These are phyloP conservation scores for Drosophila parthenogenetica DNA, from an alignment of 2,888 invertebrate genomes.

Conservation along the genomic window DNA sequence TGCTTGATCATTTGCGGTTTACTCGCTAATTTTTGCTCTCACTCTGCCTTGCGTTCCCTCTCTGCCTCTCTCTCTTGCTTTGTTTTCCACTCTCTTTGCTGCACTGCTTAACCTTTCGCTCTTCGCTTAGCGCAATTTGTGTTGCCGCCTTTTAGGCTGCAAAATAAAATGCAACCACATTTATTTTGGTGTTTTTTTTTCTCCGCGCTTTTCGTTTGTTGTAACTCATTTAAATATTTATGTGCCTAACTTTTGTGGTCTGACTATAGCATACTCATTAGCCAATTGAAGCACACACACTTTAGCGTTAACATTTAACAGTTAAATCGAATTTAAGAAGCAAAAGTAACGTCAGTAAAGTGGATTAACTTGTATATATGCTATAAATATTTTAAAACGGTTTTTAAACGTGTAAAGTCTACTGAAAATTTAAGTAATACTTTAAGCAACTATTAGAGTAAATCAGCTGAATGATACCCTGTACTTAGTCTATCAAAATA, in stretches of 20 bases:
- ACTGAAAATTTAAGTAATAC: no score
- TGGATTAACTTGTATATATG: no score
- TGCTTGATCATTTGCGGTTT: conserved; percentile 25
- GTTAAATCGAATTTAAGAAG: no score
- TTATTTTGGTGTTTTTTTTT: background rate
- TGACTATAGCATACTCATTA: background rate
- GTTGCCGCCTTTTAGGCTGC: conserved; percentile 15
- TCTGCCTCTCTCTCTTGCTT: background rate
- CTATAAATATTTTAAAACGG: no score
- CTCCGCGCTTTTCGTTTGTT: background rate
- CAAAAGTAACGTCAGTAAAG: no score
- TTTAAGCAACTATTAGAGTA: no score
- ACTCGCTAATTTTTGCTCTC: conserved; percentile 1
- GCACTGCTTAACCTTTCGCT: conserved; percentile 4
- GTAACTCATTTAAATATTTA: background rate
- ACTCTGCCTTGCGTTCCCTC: background rate
- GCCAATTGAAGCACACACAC: background rate
- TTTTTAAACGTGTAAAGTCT: no score
- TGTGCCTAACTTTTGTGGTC: background rate
- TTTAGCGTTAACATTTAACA: no score
- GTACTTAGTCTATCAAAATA: no score
- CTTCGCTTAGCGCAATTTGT: conserved; percentile 3
- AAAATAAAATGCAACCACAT: conserved; percentile 1
- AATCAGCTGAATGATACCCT: no score
- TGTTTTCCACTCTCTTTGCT: background rate